Conservation (phyloP, 2,113 vertebrate genomes). For the Sigmodon hispidus region DNA sequence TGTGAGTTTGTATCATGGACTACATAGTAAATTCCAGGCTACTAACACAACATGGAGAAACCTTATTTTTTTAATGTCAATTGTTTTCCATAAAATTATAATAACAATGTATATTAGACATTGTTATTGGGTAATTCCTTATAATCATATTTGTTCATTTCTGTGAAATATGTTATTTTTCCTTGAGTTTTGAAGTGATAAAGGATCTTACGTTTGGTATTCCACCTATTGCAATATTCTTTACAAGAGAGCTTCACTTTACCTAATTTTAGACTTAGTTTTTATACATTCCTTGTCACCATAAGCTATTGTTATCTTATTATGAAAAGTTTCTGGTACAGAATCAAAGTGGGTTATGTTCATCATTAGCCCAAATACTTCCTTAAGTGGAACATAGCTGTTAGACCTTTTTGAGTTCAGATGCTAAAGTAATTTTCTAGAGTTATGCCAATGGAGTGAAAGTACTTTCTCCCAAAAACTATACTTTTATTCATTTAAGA, state of each 20-base stretch:
- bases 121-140: fast-evolving
- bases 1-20: no score
- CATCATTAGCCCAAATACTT: not conserved
- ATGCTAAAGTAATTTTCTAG: not conserved
- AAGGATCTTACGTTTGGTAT: not conserved
- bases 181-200: not conserved
- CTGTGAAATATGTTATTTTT: not conserved
- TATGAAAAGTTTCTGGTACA: no score
- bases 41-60: not conserved
- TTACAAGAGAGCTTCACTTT: not conserved
- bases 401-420: not conserved
- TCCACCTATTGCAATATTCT: not conserved
- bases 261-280: not conserved
- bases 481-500: not conserved
- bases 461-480: fast-evolving
- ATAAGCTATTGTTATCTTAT: not conserved
- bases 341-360: not conserved
- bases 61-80: no score
- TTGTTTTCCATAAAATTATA: not conserved
- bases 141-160: not conserved
- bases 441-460: not conserved
- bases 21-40: not conserved
- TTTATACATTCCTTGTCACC: not conserved
- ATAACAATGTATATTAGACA: not conserved
- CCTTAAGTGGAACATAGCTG: not conserved